phyloP scores from a whole-genome alignment of 2,113 vertebrate species.

The Corydoras maculifer region DNA sequence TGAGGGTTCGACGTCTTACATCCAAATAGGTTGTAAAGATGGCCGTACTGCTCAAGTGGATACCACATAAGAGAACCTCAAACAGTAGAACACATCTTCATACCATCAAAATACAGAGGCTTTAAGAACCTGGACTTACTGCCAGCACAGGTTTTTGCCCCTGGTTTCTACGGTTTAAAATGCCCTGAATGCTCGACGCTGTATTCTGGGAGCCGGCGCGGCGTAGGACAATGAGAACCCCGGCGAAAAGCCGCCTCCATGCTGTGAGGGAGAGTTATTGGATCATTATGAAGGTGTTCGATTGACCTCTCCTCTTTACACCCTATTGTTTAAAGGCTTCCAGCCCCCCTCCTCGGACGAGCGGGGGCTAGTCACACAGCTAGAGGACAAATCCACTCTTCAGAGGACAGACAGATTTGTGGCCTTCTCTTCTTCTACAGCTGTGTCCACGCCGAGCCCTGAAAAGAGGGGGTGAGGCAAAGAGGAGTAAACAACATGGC shows the following conservation, averaged over 20 bases:
- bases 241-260: constrained; percentile 15
- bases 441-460: constrained; percentile 36
- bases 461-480: constrained; percentile 43
- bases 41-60: no score
- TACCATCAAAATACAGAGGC: no score
- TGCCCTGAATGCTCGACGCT: background rate
- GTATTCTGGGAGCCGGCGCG: constrained; percentile 8
- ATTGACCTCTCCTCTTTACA: constrained; percentile 35
- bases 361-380: constrained; percentile 34
- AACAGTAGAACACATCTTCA: no score
- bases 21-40: no score
- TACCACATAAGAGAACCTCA: no score
- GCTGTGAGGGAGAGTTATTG: constrained; percentile 36
- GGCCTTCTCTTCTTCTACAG: constrained; percentile 36
- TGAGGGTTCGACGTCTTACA: no score
- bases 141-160: constrained; percentile 14
- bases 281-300: constrained; percentile 34
- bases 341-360: constrained; percentile 11
- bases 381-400: constrained; percentile 35
- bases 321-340: constrained; percentile 38
- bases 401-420: constrained; percentile 15
- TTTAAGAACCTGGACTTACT: constrained; percentile 4
- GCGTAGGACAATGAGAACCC: constrained; percentile 19
- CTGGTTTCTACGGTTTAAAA: constrained; percentile 25
- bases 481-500: constrained; percentile 56